A percentile compares a stretch with the other conserved stretches of the same genome.
phyloP scores from a whole-genome alignment of 2,888 invertebrate genomes.

The Tromatobia lineatoria region DNA sequence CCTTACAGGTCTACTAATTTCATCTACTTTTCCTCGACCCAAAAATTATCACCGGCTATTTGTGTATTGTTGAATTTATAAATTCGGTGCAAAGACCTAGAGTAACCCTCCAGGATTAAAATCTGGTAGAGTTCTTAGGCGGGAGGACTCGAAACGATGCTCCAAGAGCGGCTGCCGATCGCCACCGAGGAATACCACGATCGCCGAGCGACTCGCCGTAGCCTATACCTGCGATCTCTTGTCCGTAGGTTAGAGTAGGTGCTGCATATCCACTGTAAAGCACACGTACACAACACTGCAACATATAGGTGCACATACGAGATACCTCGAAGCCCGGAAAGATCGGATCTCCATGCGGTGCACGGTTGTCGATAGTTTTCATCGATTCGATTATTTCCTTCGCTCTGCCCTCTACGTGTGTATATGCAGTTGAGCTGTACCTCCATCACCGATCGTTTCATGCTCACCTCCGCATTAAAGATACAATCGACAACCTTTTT shows the following conservation, averaged over 20 bases:
- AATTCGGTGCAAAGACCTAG: conserved; percentile 67
- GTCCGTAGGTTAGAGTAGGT: conserved; percentile 19
- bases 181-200: conserved; percentile 55
- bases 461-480: conserved; percentile 10
- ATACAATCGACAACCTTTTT: conserved; percentile 35
- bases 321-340: conserved; percentile 60
- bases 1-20: too few species aligned
- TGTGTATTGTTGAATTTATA: too few species aligned
- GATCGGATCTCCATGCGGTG: conserved; percentile 47
- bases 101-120: conserved; percentile 60
- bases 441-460: background rate
- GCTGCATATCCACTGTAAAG: background rate
- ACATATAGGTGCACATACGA: conserved; percentile 9
- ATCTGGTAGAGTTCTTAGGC: conserved; percentile 53
- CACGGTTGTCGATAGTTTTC: conserved; percentile 58
- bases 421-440: conserved; percentile 13
- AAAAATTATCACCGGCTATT: too few species aligned
- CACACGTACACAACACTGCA: background rate
- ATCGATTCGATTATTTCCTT: conserved; percentile 59
- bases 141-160: conserved; percentile 52
- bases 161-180: conserved; percentile 40
- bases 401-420: conserved; percentile 13
- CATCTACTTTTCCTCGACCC: too few species aligned
- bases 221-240: conserved; percentile 41
- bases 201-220: conserved; percentile 28